Evolutionary conservation across 2,888 invertebrate genomes (phyloP).

Genomic region (Galerucella pusilla): DNA sequence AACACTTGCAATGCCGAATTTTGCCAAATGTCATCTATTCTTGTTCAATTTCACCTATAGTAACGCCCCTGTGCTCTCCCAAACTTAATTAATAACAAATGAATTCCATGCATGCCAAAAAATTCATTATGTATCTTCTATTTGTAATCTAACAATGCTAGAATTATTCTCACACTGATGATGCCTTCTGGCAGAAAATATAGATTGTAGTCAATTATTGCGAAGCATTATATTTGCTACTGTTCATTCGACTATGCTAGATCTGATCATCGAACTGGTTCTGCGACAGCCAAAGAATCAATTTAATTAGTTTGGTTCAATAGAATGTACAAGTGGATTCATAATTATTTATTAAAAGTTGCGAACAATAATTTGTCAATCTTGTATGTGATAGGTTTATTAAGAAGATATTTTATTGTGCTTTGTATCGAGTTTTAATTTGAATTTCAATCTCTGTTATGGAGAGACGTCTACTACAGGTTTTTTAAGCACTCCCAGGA

Average conservation of each 20-base stretch:
- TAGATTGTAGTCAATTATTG: constrained; percentile 39
- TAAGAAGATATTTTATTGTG: no score
- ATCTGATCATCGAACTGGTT: constrained; percentile 45
- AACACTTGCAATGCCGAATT: no score
- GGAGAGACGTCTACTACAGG: no score
- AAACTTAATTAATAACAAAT: constrained; percentile 15
- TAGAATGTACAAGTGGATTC: neutral
- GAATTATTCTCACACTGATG: constrained; percentile 32
- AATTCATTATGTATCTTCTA: constrained; percentile 23
- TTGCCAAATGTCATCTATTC: no score
- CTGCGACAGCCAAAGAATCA: constrained; percentile 37
- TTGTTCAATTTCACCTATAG: neutral
- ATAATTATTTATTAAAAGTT: neutral
- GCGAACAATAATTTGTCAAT: neutral
- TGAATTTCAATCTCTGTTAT: no score
- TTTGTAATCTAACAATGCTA: constrained; percentile 24
- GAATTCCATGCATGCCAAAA: constrained; percentile 16
- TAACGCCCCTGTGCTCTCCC: constrained; percentile 12
- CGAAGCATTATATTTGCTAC: constrained; percentile 35
- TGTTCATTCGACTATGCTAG: constrained; percentile 43
- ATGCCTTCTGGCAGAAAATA: constrained; percentile 37
- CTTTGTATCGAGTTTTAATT: no score
- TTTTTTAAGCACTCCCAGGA: no score
- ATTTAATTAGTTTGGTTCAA: constrained; percentile 47
- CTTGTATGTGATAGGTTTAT: no score